A percentile compares a stretch with the other conserved stretches of the same genome.
Evolutionary conservation across 2,797 vertebrate genomes (phyloP).

Genomic region (Chelon labrosus): DNA sequence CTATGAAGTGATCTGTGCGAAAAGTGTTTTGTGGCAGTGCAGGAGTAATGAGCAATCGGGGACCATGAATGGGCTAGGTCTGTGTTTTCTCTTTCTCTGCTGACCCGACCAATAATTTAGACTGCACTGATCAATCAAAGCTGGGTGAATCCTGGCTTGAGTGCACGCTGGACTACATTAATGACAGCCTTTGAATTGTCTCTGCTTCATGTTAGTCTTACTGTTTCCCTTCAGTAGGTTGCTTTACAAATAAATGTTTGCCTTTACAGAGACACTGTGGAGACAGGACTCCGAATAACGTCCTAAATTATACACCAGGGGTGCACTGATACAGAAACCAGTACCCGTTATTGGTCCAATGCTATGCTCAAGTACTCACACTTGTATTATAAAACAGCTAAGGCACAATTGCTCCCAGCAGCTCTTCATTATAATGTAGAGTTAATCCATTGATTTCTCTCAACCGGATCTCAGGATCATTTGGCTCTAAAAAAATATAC

Average conservation of each 20-base stretch:
- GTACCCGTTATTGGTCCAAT: too few species aligned
- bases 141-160: slow-evolving; percentile 12
- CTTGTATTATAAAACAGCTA: too few species aligned
- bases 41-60: slow-evolving; percentile 35
- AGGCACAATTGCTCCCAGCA: too few species aligned
- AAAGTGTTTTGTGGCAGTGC: slow-evolving; percentile 42
- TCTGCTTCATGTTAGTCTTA: slow-evolving; percentile 8
- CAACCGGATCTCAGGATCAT: too few species aligned
- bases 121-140: slow-evolving; percentile 35
- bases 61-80: slow-evolving; percentile 25
- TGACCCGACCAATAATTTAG: slow-evolving; percentile 37
- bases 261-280: neutral
- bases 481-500: too few species aligned
- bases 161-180: slow-evolving; percentile 24
- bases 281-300: neutral
- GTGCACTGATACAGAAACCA: too few species aligned
- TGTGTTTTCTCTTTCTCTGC: slow-evolving; percentile 45
- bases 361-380: too few species aligned
- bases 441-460: too few species aligned
- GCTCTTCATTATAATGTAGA: too few species aligned
- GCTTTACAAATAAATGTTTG: slow-evolving; percentile 2
- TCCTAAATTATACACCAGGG: neutral
- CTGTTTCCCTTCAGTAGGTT: neutral
- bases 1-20: slow-evolving; percentile 42
- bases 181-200: slow-evolving; percentile 8